A percentile compares a stretch with the other conserved stretches of the same genome.
These are phyloP conservation scores for Plestiodon gilberti DNA, from an alignment of 2,113 vertebrate species.

Conservation along the genomic window DNA sequence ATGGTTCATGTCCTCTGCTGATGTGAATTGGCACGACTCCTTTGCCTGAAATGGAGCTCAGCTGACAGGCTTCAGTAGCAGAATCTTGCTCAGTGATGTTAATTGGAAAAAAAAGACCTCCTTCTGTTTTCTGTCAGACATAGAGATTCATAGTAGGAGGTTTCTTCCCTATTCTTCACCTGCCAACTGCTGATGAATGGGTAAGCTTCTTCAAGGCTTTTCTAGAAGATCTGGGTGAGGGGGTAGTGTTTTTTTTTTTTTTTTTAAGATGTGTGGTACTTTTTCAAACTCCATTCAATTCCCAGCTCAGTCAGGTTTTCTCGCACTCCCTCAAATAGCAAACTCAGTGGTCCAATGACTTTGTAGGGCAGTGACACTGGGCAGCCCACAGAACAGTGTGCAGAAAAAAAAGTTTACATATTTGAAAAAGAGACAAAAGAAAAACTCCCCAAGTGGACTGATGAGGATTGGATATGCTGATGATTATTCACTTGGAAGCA, in stretches of 20 bases:
- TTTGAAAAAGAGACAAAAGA: background rate
- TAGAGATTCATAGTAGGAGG: background rate
- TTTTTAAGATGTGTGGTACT: background rate
- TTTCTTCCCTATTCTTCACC: background rate
- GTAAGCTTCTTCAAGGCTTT: background rate
- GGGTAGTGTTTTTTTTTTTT: background rate
- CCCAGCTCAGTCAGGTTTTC: slow-evolving; percentile 24
- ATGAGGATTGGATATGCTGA: too few relatives aligned
- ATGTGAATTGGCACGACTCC: background rate
- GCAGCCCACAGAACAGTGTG: background rate
- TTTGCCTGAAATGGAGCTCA: background rate
- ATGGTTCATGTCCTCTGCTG: slow-evolving; percentile 21
- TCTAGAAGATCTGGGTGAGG: background rate
- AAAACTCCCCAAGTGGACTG: background rate
- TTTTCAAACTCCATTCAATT: background rate
- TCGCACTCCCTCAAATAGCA: background rate
- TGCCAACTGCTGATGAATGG: slow-evolving; percentile 1
- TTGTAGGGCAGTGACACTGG: background rate
- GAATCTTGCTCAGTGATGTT: background rate
- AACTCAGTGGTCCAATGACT: background rate
- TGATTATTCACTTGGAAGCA: background rate
- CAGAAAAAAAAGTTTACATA: background rate
- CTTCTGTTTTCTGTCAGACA: background rate
- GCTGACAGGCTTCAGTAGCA: background rate
- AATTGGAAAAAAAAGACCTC: background rate